Evolutionary conservation across 1,140 invertebrate species (phyloP).

Genomic region (Ptiloglossa arizonensis): DNA sequence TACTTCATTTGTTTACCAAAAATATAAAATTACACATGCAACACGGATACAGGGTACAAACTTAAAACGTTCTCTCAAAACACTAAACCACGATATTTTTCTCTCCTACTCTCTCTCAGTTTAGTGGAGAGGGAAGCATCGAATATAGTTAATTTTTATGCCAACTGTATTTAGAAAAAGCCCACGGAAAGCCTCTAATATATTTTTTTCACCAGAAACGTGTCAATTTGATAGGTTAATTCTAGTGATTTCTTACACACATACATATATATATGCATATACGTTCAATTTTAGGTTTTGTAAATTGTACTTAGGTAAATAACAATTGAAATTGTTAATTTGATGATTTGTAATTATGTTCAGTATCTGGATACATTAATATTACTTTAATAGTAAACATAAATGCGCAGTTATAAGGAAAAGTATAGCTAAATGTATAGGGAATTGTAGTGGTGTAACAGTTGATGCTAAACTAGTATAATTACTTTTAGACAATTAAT

Average conservation of each 20-base stretch:
- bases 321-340: not conserved
- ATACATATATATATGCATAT: too few species aligned
- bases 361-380: not conserved
- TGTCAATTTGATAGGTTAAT: not conserved
- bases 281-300: not conserved
- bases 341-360: not conserved
- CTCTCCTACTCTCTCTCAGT: not conserved
- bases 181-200: not conserved
- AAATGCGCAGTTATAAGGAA: not conserved
- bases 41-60: conserved; percentile 20
- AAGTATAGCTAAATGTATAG: not conserved
- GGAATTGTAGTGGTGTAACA: not conserved
- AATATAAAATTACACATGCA: conserved; percentile 35
- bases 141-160: not conserved
- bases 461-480: not conserved
- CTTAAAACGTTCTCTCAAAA: conserved; percentile 41
- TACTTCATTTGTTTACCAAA: conserved; percentile 26
- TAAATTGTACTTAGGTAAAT: not conserved
- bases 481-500: not conserved
- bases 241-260: not conserved
- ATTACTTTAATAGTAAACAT: not conserved
- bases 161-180: not conserved
- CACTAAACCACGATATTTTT: conserved; percentile 38
- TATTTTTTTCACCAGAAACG: not conserved
- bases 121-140: not conserved